A percentile compares a stretch with the other conserved stretches of the same genome.
Conservation (phyloP, 2,113 vertebrate genomes). For the Zootoca vivipara region DNA sequence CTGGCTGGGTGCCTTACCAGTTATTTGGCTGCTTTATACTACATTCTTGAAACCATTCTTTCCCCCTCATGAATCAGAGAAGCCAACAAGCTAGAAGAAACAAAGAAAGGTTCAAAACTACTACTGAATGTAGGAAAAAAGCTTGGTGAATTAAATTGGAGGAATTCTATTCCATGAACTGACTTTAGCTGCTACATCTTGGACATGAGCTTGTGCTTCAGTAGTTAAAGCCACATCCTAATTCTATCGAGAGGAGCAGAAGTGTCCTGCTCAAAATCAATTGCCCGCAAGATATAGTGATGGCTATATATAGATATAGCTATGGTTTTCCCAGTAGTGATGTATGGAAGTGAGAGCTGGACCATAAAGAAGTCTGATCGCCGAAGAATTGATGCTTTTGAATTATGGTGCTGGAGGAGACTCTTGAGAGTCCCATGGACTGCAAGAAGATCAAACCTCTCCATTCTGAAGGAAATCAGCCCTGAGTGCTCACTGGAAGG, state of each 20-base stretch:
- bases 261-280: background rate
- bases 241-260: background rate
- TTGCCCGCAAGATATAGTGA: too few relatives aligned
- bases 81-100: background rate
- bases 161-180: background rate
- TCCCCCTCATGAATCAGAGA: background rate
- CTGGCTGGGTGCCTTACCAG: background rate
- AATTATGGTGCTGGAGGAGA: too few relatives aligned
- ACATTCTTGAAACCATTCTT: background rate
- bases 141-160: background rate
- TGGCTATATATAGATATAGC: too few relatives aligned
- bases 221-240: background rate
- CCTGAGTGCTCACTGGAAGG: too few relatives aligned
- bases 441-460: too few relatives aligned
- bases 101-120: background rate
- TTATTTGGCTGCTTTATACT: background rate
- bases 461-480: too few relatives aligned
- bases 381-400: too few relatives aligned
- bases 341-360: too few relatives aligned
- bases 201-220: background rate
- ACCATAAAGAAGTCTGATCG: too few relatives aligned
- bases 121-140: background rate
- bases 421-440: too few relatives aligned
- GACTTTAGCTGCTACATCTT: background rate
- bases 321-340: too few relatives aligned